A percentile compares a stretch with the other conserved stretches of the same genome.
These are phyloP conservation scores for Chanos chanos DNA, from an alignment of 2,797 vertebrate genomes.

Conservation along the genomic window DNA sequence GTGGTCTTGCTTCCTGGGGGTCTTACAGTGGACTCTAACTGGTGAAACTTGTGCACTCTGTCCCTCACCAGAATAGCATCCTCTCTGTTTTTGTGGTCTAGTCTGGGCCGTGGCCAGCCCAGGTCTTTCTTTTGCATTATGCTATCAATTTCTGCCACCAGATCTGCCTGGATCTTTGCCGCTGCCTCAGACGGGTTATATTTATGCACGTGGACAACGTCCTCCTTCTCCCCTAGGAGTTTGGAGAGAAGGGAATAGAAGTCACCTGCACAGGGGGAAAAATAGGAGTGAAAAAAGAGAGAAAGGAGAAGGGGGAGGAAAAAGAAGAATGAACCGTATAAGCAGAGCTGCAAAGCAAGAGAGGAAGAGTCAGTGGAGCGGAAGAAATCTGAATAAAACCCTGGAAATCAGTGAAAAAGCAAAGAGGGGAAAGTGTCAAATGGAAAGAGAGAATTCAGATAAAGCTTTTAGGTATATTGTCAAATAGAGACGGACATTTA, in stretches of 20 bases:
- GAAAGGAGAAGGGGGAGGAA: conserved; percentile 39
- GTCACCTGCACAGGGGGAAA: conserved; percentile 80
- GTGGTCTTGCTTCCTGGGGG: conserved; percentile 71
- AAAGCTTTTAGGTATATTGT: no score
- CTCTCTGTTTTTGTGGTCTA: conserved; percentile 70
- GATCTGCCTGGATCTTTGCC: conserved; percentile 78
- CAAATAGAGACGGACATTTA: no score
- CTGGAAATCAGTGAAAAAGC: no score
- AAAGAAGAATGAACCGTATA: conserved; percentile 32
- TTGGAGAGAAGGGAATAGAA: conserved; percentile 94
- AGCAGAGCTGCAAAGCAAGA: conserved; percentile 26
- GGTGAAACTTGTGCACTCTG: conserved; percentile 94
- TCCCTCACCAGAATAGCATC: conserved; percentile 84
- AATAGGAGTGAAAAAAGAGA: conserved; percentile 42
- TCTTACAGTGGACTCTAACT: conserved; percentile 82
- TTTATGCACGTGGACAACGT: conserved; percentile 81
- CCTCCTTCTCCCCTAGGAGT: conserved; percentile 88
- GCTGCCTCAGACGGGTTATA: conserved; percentile 78
- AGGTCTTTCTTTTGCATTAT: conserved; percentile 88
- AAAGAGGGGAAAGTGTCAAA: neutral
- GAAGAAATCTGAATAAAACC: neutral
- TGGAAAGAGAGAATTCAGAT: no score
- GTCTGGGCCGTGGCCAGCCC: conserved; percentile 66
- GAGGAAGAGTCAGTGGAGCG: conserved; percentile 21
- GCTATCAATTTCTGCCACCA: conserved; percentile 86